Evolutionary conservation across 2,888 invertebrate species (phyloP), one percentile per base, ranked within the genome.

Genomic region (Lithophane socia): DNA sequence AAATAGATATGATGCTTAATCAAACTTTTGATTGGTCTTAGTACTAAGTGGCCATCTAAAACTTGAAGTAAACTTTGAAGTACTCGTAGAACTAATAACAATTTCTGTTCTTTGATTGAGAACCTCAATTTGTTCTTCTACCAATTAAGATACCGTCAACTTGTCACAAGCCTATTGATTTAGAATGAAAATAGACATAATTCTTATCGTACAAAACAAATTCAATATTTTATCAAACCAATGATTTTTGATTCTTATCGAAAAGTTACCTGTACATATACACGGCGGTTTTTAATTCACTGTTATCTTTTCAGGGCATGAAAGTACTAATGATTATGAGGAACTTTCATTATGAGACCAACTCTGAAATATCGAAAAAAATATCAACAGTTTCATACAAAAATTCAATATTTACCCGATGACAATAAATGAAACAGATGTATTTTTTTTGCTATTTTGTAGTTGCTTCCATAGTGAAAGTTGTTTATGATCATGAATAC

Each of bases 31-130:
- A 24, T 65, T 60, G 44, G 13, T 61, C 49, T 21, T 58, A 44
- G 64, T 72, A 24, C 52, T 52, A 72, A 72, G 29, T 65, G 63
- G 44, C 37, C 18, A 66, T 73, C 54, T 8, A 73, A 54, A 65
- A 80, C 8, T 73, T 60, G 5, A 60, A 78, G 65, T 65, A 78
- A 73, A 79, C 24, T 78, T 71, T 18, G 58, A 42, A 54, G 37
- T 10, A 66, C 47, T 73, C 7, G 24, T 29, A 49, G n/a, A 73
- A 73, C 47, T 80, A 66, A 66, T 79, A 79, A 66, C 66, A 66
- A 73, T 79, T 66, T 66, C 65, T 66, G 47, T 1, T 12, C 21
- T 58, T 52, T 78, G 21, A 79, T 54, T 79, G 37, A 54, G 44
- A 47, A 58, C 13, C 24, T 7, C 44, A 44, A 64, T 72, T 73